A percentile compares a stretch with the other conserved stretches of the same genome.
These are phyloP conservation scores for Phorcus lineatus DNA, from an alignment of 2,888 invertebrate species.

Conservation along the genomic window DNA sequence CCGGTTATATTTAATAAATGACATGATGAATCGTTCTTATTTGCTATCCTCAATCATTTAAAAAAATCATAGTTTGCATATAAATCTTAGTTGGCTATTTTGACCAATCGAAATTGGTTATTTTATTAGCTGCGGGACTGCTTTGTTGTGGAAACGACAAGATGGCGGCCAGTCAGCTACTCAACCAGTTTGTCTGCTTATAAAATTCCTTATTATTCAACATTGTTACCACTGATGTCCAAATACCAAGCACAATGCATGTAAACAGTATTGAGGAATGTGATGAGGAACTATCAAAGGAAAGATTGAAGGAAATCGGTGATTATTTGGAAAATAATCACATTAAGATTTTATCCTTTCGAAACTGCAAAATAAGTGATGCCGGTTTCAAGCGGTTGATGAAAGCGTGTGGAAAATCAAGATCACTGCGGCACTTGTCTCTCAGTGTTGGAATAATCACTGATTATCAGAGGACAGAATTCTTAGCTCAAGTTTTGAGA, in stretches of 20 bases:
- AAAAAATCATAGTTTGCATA: no score
- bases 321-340: slow-evolving; percentile 52
- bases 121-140: slow-evolving; percentile 5
- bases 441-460: slow-evolving; percentile 62
- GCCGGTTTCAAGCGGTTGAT: slow-evolving; percentile 59
- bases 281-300: slow-evolving; percentile 39
- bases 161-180: slow-evolving; percentile 5
- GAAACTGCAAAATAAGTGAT: slow-evolving; percentile 60
- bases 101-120: not conserved
- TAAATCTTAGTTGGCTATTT: not conserved
- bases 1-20: no score
- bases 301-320: slow-evolving; percentile 56
- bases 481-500: slow-evolving; percentile 55
- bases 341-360: slow-evolving; percentile 57
- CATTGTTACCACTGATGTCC: not conserved
- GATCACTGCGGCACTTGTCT: slow-evolving; percentile 62
- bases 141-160: slow-evolving; percentile 40
- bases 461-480: slow-evolving; percentile 51
- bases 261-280: slow-evolving; percentile 35
- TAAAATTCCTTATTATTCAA: not conserved
- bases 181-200: no score
- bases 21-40: no score
- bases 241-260: slow-evolving; percentile 28
- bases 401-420: slow-evolving; percentile 51
- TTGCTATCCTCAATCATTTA: no score